Percentiles rank a stretch among this genome's conserved stretches.
phyloP scores from a whole-genome alignment of 2,797 vertebrate species.

The Parauchenoglanis ngamensis region DNA sequence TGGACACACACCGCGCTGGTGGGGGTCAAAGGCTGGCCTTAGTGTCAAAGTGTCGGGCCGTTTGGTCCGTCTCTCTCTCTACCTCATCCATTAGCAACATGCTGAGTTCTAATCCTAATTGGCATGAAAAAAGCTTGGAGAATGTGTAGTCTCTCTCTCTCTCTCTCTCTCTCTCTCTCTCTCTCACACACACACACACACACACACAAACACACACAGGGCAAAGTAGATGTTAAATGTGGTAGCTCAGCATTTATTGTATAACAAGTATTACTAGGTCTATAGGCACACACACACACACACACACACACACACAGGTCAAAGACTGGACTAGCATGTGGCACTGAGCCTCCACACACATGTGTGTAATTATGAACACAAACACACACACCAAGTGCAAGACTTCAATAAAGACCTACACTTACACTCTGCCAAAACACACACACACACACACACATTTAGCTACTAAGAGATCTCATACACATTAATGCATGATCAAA shows the following conservation, averaged over 20 bases:
- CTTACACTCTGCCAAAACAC: conserved; percentile 16
- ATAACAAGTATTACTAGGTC: conserved; percentile 2
- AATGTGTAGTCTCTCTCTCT: conserved; percentile 50
- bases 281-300: neutral
- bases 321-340: conserved; percentile 48
- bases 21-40: conserved; percentile 52
- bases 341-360: conserved; percentile 43
- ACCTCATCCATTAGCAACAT: conserved; percentile 76
- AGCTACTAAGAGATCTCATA: conserved; percentile 36
- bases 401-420: conserved; percentile 37
- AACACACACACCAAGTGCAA: conserved; percentile 29
- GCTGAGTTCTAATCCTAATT: conserved; percentile 84
- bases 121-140: conserved; percentile 72
- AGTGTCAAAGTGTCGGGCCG: conserved; percentile 45
- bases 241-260: conserved; percentile 22
- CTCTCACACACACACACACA: conserved; percentile 33
- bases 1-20: conserved; percentile 21
- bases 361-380: conserved; percentile 52
- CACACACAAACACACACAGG: conserved; percentile 34
- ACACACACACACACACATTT: conserved; percentile 17
- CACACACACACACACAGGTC: conserved; percentile 29
- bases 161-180: neutral
- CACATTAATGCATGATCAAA: conserved; percentile 47
- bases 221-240: conserved; percentile 34
- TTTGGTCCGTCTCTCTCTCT: conserved; percentile 47